Evolutionary conservation across 2,888 invertebrate species (phyloP).

Genomic region (Carpatolechia fugitivella): DNA sequence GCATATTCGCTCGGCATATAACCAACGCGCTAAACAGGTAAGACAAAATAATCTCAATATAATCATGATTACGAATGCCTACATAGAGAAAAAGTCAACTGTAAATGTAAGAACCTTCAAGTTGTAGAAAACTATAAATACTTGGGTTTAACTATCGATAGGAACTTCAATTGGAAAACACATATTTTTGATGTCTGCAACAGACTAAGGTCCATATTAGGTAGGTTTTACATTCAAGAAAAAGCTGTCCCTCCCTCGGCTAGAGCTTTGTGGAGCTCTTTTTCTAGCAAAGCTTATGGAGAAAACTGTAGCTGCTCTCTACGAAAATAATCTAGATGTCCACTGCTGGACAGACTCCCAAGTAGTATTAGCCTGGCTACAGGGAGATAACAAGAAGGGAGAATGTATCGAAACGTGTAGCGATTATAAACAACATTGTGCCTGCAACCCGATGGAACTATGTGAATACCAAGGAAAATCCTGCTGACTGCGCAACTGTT

Average conservation of each 20-base stretch:
- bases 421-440: not conserved
- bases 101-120: no score
- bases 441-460: not conserved
- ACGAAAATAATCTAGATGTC: not conserved
- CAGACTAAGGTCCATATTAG: no score
- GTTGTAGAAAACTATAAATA: no score
- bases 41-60: no score
- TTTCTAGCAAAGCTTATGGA: not conserved
- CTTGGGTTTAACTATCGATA: no score
- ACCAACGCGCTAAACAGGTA: no score
- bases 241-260: not conserved
- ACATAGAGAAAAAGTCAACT: no score
- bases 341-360: constrained; percentile 8
- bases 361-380: constrained; percentile 4
- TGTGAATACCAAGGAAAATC: not conserved
- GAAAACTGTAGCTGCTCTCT: not conserved
- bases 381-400: not conserved
- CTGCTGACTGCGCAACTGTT: not conserved
- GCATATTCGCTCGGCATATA: no score
- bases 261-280: not conserved
- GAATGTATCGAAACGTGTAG: not conserved
- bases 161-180: no score
- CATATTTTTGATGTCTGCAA: no score
- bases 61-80: no score
- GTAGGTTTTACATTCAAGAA: no score